Percentiles rank a stretch among this genome's conserved stretches.
These are phyloP conservation scores for Thumatha senex DNA, from an alignment of 2,888 invertebrate species.

Conservation along the genomic window DNA sequence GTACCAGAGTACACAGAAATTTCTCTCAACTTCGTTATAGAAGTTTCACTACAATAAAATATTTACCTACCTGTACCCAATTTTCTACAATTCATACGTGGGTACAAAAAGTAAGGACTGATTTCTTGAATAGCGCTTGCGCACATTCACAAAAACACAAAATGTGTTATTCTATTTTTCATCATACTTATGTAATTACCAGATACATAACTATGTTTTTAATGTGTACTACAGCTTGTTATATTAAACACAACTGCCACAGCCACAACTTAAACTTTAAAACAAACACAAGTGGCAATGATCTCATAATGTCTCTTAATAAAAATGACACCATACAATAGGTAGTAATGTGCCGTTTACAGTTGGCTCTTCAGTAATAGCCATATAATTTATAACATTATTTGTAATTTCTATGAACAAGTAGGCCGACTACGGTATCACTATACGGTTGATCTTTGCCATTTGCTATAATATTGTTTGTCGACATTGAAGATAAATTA, in stretches of 20 bases:
- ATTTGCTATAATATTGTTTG: constrained; percentile 53
- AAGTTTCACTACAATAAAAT: no score
- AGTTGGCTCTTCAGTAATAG: constrained; percentile 13
- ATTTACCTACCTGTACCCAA: no score
- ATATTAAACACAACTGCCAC: no score
- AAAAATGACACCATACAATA: constrained; percentile 6
- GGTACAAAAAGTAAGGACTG: no score
- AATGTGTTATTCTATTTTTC: no score
- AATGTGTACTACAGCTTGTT: neutral
- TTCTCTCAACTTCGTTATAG: no score
- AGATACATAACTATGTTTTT: no score
- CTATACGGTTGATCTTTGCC: constrained; percentile 42
- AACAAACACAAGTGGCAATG: constrained; percentile 16
- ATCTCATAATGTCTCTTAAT: constrained; percentile 19
- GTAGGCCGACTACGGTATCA: constrained; percentile 60
- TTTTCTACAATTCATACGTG: no score
- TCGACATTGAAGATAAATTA: constrained; percentile 45
- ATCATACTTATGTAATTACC: no score
- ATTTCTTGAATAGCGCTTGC: no score
- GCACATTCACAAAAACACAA: no score
- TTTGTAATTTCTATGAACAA: constrained; percentile 49
- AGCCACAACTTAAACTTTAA: constrained; percentile 2
- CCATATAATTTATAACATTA: constrained; percentile 24
- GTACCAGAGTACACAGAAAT: no score
- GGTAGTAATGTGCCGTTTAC: constrained; percentile 3